Conservation (phyloP, 2,113 vertebrate genomes). For the Onychostoma macrolepis region DNA sequence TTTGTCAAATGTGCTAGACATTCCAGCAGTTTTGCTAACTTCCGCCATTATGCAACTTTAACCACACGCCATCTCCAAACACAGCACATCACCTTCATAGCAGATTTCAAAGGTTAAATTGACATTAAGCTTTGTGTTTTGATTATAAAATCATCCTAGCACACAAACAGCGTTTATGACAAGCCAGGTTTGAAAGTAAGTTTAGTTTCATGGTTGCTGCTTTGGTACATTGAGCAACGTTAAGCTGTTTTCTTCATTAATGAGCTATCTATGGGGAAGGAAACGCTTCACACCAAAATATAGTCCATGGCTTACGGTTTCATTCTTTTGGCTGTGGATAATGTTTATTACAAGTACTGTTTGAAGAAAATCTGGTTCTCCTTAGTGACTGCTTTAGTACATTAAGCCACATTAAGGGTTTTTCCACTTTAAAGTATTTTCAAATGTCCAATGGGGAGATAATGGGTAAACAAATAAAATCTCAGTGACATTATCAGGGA, state of each 20-base stretch:
- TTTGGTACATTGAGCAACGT: not conserved
- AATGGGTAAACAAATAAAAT: conserved; percentile 18
- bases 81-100: not conserved
- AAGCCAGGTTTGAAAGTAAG: not conserved
- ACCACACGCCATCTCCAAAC: not conserved
- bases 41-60: not conserved
- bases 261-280: not conserved
- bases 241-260: not conserved
- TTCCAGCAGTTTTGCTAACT: not conserved
- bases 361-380: not conserved
- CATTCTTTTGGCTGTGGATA: not conserved
- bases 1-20: not conserved
- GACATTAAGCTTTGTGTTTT: not conserved
- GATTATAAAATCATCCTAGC: not conserved
- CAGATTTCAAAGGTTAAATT: not conserved
- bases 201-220: not conserved
- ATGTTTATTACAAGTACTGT: not conserved
- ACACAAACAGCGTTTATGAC: not conserved
- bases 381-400: not conserved
- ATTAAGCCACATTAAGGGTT: not conserved
- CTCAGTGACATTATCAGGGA: not conserved
- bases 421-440: conserved; percentile 2
- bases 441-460: not conserved
- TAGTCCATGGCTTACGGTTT: not conserved
- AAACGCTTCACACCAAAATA: not conserved